Base-by-base conservation (phyloP, 2,888 invertebrate species). In the Aplocera efformata region DNA sequence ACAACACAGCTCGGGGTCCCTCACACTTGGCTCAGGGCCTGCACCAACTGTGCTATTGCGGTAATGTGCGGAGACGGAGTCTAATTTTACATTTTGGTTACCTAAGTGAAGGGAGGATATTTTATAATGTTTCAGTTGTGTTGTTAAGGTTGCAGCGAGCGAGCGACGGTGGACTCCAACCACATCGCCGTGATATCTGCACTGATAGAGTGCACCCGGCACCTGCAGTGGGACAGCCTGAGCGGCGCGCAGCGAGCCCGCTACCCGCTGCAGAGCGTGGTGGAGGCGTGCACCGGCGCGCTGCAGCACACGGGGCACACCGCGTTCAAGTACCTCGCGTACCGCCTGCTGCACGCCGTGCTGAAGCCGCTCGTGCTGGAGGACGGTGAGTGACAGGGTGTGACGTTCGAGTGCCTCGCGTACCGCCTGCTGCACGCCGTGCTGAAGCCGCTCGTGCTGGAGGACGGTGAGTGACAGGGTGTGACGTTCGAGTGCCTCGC, bases 311-410 rank as follows among this genome's bases (percentile, higher is more conserved):
- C 57, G 22, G 17, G 48, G 32, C 72, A 56, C 50, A 50, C 43
- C 53, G 60, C 56, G 3, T 24, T 9, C 56, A 53, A 65, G 56
- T 63, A 56, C 42, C 61, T 76, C 7, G 79, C 79, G 20, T 56
- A 63, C 52, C 21, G 24, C 13, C 42, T 63, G 40, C 59, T 79
- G 29, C 25, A 7, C 1, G 40, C 48, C 1, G 28, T 78, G n/a
- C 58, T 60, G 5, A 42, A 54, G 24, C 61, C 68, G 9, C 57
- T 73, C 9, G 68, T 77, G 7, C 36, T 62, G 17, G 61, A 62
- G 1, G 79, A 79, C 41, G 75, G 79, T 79, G 7, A 48, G 65
- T 35, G n/a, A n/a, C n/a, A n/a, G n/a, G n/a, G n/a, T n/a, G n/a
- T n/a, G n/a, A n/a, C n/a, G n/a, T n/a, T n/a, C n/a, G n/a, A n/a